Base-by-base conservation (phyloP, 2,888 invertebrate genomes). In the Carterocephalus palaemon region DNA sequence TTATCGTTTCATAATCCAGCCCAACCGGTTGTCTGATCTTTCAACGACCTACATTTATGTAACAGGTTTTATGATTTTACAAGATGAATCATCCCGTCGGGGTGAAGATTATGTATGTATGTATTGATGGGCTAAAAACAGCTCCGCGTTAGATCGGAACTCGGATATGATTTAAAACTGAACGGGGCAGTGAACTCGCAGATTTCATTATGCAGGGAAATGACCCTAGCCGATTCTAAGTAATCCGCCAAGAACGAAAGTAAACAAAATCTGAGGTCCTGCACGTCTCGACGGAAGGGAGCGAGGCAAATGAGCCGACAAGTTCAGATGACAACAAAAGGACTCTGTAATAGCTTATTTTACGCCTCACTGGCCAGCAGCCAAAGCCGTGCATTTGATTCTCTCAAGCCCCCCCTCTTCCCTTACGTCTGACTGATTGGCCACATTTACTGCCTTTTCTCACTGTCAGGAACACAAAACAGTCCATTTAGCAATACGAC, bases 291-390 rank as follows among this genome's bases (percentile, higher is more conserved):
- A 19, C 41, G 32, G 50, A 46, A 52, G 49, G 51, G 40, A 54
- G 37, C 32, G 36, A 38, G 26, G 40, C 46, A 57, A 59, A 58
- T 53, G 59, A 59, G 50, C 52, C 54, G 51, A 47, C 47, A 40
- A 45, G 47, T 55, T 51, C 54, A 57, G 61, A 63, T 68, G 62
- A 62, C 66, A 67, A 71, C 66, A 75, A 73, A 75, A 73, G 68
- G 62, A 57, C 53, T 46, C 47, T 56, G 57, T 67, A 74, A 73
- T 72, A 70, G 72, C 70, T 75, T 67, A 75, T 81, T 78, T 75
- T 59, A 57, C 62, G 64, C 64, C 57, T 57, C 57, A 60, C 60
- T 64, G 66, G 64, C 59, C 50, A 46, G 52, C 53, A 56, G 60
- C 62, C 62, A 75, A 72, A 64, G 66, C 60, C 60, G 53, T 66